phyloP scores from a whole-genome alignment of 2,113 vertebrate genomes.

The Pipra filicauda region DNA sequence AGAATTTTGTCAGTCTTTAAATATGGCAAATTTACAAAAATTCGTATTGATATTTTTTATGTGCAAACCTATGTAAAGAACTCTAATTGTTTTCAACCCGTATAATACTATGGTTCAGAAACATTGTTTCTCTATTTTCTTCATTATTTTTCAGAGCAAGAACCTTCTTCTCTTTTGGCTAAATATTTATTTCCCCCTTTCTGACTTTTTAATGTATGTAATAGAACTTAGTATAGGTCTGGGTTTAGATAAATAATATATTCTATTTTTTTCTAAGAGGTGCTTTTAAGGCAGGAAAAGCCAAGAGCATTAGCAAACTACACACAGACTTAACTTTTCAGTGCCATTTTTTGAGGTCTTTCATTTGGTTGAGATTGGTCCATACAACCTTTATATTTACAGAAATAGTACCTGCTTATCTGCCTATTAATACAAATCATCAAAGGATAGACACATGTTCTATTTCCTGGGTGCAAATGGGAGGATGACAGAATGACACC shows the following conservation, averaged over 20 bases:
- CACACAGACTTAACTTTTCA: background rate
- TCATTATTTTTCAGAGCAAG: background rate
- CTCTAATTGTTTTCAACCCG: background rate
- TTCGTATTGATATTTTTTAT: background rate
- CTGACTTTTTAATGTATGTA: background rate
- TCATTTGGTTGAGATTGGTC: background rate
- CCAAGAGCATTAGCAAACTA: accelerated
- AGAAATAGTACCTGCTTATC: background rate
- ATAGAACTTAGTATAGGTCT: background rate
- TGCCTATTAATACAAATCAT: background rate
- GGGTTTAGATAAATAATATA: background rate
- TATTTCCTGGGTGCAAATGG: background rate
- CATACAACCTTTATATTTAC: background rate
- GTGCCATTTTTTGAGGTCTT: background rate
- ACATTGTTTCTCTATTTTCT: background rate
- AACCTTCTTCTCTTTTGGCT: background rate
- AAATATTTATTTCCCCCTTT: background rate
- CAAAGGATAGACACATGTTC: background rate
- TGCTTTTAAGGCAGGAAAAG: background rate
- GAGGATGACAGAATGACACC: background rate
- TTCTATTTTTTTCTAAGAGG: background rate
- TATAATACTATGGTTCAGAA: background rate
- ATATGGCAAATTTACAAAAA: background rate
- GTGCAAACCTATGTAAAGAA: background rate
- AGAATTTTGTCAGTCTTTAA: background rate